A percentile compares a stretch with the other conserved stretches of the same genome.
phyloP scores from a whole-genome alignment of 2,113 vertebrate species.

The Terrapene triunguis region DNA sequence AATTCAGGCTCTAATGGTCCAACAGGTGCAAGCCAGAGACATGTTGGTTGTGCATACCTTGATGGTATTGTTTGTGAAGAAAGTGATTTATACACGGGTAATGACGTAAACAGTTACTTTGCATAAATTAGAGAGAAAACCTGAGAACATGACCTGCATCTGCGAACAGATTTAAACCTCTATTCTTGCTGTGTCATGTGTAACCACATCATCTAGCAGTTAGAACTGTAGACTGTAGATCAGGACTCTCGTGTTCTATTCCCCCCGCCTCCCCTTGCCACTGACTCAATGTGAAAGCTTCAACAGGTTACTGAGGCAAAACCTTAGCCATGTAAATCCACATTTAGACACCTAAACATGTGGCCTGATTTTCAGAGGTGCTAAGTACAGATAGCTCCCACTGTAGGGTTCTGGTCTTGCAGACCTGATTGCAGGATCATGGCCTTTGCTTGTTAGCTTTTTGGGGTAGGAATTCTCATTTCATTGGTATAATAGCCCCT shows the following conservation, averaged over 20 bases:
- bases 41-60: slow-evolving; percentile 71
- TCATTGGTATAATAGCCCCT: slow-evolving; percentile 47
- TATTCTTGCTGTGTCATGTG: slow-evolving; percentile 76
- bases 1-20: slow-evolving; percentile 67
- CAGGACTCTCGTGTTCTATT: slow-evolving; percentile 47
- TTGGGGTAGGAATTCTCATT: slow-evolving; percentile 52
- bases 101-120: slow-evolving; percentile 74
- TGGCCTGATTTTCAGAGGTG: slow-evolving; percentile 64
- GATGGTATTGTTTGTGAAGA: slow-evolving; percentile 73
- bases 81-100: slow-evolving; percentile 70
- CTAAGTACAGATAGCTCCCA: slow-evolving; percentile 59
- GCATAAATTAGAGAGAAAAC: slow-evolving; percentile 71
- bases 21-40: slow-evolving; percentile 41
- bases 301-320: slow-evolving; percentile 62
- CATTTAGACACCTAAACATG: slow-evolving; percentile 65
- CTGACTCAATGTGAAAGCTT: slow-evolving; percentile 25
- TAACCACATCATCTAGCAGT: slow-evolving; percentile 70
- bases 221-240: slow-evolving; percentile 42
- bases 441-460: slow-evolving; percentile 38
- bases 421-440: slow-evolving; percentile 49
- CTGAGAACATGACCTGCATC: slow-evolving; percentile 68
- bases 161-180: slow-evolving; percentile 73
- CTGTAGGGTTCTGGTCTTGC: neutral
- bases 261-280: slow-evolving; percentile 20
- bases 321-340: slow-evolving; percentile 47